These are phyloP conservation scores for Tuta absoluta DNA, from an alignment of 2,888 invertebrate species.

Conservation along the genomic window DNA sequence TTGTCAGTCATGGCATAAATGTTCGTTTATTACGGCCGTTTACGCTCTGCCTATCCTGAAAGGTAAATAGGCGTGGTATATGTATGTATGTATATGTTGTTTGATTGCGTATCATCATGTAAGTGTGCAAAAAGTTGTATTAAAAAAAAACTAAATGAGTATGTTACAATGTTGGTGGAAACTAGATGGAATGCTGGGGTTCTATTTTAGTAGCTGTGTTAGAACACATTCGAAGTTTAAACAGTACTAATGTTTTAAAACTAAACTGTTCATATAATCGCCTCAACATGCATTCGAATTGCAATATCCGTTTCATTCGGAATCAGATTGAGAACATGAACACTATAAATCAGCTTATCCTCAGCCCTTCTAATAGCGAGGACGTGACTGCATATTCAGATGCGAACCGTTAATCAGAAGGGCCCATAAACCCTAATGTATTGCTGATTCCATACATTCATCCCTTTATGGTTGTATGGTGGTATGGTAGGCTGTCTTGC, in stretches of 20 bases:
- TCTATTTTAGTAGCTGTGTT: too few relatives aligned
- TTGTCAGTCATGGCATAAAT: too few relatives aligned
- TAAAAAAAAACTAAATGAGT: too few relatives aligned
- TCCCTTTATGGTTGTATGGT: constrained; percentile 44
- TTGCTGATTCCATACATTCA: constrained; percentile 62
- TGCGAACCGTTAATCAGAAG: constrained; percentile 62
- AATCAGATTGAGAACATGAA: constrained; percentile 12
- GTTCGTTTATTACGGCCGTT: too few relatives aligned
- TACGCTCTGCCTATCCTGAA: too few relatives aligned
- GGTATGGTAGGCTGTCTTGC: constrained; percentile 46
- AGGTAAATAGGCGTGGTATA: too few relatives aligned
- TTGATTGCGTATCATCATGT: too few relatives aligned
- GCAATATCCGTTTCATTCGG: background rate
- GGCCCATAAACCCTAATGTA: constrained; percentile 56
- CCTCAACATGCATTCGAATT: background rate
- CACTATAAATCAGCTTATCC: constrained; percentile 14
- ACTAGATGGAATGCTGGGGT: too few relatives aligned
- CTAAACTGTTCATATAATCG: background rate
- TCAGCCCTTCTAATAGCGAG: constrained; percentile 56
- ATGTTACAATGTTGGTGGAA: too few relatives aligned
- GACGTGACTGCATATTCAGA: constrained; percentile 70
- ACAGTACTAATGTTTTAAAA: background rate
- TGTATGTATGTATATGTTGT: too few relatives aligned
- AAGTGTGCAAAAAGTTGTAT: too few relatives aligned
- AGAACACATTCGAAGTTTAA: too few relatives aligned